phyloP scores from a whole-genome alignment of 2,888 invertebrate genomes.

The Neoscelio sp. region DNA sequence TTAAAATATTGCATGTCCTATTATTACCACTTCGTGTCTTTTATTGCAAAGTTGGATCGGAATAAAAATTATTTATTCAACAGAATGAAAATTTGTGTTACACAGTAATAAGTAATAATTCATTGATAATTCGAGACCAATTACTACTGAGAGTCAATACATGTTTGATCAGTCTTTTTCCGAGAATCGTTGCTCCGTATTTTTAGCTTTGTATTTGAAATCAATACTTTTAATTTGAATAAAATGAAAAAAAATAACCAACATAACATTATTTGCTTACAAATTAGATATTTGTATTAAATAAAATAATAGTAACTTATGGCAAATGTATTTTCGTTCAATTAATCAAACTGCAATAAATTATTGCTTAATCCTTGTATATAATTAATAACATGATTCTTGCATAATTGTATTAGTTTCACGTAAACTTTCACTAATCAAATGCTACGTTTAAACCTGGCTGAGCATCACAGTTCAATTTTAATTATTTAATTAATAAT shows the following conservation, averaged over 20 bases:
- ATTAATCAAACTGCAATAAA: background rate
- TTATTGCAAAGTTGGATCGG: background rate
- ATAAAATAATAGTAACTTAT: background rate
- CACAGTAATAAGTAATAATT: background rate
- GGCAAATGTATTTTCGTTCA: background rate
- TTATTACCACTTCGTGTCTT: background rate
- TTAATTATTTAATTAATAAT: conserved; percentile 29
- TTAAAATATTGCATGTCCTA: background rate
- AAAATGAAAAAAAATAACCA: background rate
- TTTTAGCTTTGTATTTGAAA: background rate
- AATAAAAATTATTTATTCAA: background rate
- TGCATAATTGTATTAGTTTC: conserved; percentile 32
- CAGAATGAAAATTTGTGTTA: background rate
- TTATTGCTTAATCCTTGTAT: conserved; percentile 8
- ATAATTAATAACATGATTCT: conserved; percentile 31
- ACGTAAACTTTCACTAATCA: conserved; percentile 42
- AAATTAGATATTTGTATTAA: no score
- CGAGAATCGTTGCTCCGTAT: background rate
- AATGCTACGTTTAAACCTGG: conserved; percentile 26
- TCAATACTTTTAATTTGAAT: background rate
- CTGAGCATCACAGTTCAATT: background rate
- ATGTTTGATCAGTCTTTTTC: background rate
- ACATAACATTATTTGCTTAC: no score
- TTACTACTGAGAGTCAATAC: background rate
- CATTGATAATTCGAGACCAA: conserved; percentile 3